These are phyloP conservation scores for Oscheius sp. DNA, from an alignment of 1,140 invertebrate genomes.

Conservation along the genomic window DNA sequence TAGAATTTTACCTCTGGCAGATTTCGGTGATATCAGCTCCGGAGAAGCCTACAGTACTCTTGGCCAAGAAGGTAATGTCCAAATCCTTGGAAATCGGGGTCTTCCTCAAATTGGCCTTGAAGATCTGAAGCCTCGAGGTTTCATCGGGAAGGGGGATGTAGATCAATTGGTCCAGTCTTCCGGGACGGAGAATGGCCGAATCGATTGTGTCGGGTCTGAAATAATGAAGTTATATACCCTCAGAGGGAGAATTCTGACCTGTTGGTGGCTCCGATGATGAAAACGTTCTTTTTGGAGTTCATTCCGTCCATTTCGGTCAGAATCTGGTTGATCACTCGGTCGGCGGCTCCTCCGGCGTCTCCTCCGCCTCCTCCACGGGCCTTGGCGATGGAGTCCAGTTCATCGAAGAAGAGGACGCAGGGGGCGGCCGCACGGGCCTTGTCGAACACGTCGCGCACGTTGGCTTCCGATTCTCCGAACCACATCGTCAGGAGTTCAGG, in stretches of 20 bases:
- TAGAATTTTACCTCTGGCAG: slow-evolving; percentile 71
- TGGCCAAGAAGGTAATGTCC: slow-evolving; percentile 88
- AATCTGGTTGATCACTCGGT: slow-evolving; percentile 99
- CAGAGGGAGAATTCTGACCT: background rate
- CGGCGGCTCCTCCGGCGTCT: slow-evolving; percentile 76
- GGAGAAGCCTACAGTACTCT: slow-evolving; percentile 91
- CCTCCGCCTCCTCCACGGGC: slow-evolving; percentile 57
- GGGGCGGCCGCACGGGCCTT: slow-evolving; percentile 96
- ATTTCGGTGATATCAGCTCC: slow-evolving; percentile 99
- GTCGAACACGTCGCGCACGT: slow-evolving; percentile 97
- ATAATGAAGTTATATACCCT: background rate
- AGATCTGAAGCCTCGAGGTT: slow-evolving; percentile 88
- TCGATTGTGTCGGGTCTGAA: slow-evolving; percentile 84
- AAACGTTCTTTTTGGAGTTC: slow-evolving; percentile 97
- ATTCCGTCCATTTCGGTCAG: slow-evolving; percentile 99
- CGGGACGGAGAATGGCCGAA: slow-evolving; percentile 92
- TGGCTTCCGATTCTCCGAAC: slow-evolving; percentile 99
- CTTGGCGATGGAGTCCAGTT: slow-evolving; percentile 98
- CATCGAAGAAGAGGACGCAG: slow-evolving; percentile 99
- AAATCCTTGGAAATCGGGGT: slow-evolving; percentile 72
- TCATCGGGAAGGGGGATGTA: slow-evolving; percentile 98
- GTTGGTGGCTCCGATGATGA: slow-evolving; percentile 72
- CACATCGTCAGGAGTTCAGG: slow-evolving; percentile 98
- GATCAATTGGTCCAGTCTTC: slow-evolving; percentile 94
- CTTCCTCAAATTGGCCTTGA: slow-evolving; percentile 65